These are phyloP conservation scores for Laterallus jamaicensis DNA, from an alignment of 2,113 vertebrate genomes.

Conservation along the genomic window DNA sequence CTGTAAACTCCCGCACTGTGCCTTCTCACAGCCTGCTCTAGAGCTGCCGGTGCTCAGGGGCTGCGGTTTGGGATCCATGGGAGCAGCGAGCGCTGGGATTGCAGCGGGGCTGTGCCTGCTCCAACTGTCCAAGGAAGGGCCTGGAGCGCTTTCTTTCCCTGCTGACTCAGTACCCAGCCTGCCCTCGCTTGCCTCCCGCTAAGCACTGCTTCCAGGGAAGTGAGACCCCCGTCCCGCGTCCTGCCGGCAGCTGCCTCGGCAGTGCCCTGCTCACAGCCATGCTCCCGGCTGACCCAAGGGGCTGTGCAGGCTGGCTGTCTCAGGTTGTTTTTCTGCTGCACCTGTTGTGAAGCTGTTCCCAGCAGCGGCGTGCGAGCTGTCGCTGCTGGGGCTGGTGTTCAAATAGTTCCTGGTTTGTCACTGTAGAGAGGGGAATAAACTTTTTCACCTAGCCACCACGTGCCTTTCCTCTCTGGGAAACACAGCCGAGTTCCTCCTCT, in stretches of 20 bases:
- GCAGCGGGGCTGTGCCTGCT: not conserved
- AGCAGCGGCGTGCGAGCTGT: not conserved
- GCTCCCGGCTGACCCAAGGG: not conserved
- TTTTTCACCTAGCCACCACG: not conserved
- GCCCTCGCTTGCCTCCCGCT: not conserved
- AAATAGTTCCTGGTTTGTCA: not conserved
- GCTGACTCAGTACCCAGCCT: rapidly evolving
- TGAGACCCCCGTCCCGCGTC: rapidly evolving
- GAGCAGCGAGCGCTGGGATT: not conserved
- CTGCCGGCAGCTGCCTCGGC: rapidly evolving
- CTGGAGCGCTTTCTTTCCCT: not conserved
- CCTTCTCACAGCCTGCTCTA: not conserved
- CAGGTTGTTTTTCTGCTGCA: constrained; percentile 20
- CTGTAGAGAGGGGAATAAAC: constrained; percentile 50
- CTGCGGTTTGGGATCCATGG: rapidly evolving
- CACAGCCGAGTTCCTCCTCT: not conserved
- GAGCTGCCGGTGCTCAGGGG: not conserved
- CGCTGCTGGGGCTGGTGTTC: not conserved
- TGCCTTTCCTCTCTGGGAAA: not conserved
- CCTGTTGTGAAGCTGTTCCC: not conserved
- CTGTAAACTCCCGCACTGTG: not conserved
- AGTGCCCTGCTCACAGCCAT: rapidly evolving
- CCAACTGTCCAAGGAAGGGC: not conserved
- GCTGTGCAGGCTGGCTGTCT: not conserved
- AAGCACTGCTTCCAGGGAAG: not conserved